Conservation (phyloP, 2,888 invertebrate genomes). For the Pammene fasciana region DNA sequence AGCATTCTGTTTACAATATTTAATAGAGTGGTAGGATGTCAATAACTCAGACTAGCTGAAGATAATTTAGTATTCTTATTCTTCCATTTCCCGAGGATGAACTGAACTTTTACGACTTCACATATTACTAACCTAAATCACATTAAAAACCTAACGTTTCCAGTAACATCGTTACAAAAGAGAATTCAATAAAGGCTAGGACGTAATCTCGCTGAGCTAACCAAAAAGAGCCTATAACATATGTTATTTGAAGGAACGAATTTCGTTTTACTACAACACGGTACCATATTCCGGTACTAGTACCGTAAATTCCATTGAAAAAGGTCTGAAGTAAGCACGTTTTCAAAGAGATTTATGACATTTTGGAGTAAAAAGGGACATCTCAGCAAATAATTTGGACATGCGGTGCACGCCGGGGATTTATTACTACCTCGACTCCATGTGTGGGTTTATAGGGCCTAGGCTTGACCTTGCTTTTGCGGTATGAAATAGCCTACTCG, state of each 20-base stretch:
- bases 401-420: slow-evolving; percentile 12
- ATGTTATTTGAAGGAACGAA: not conserved
- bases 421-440: slow-evolving; percentile 26
- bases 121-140: too few species aligned
- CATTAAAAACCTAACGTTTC: too few species aligned
- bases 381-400: slow-evolving; percentile 17
- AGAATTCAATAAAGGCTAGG: slow-evolving; percentile 42
- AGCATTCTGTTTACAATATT: too few species aligned
- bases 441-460: slow-evolving; percentile 16
- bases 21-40: too few species aligned
- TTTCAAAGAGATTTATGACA: not conserved
- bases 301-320: too few species aligned
- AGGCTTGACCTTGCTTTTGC: not conserved
- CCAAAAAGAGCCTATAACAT: slow-evolving; percentile 5
- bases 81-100: too few species aligned
- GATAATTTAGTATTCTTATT: too few species aligned
- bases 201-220: not conserved
- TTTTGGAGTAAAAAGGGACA: not conserved
- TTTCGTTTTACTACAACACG: not conserved
- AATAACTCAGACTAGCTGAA: too few species aligned
- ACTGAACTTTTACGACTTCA: too few species aligned
- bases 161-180: not conserved
- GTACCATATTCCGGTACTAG: not conserved
- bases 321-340: not conserved
- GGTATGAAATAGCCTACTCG: not conserved